Base-by-base conservation (phyloP, 2,113 vertebrate genomes). In the Morone saxatilis region DNA sequence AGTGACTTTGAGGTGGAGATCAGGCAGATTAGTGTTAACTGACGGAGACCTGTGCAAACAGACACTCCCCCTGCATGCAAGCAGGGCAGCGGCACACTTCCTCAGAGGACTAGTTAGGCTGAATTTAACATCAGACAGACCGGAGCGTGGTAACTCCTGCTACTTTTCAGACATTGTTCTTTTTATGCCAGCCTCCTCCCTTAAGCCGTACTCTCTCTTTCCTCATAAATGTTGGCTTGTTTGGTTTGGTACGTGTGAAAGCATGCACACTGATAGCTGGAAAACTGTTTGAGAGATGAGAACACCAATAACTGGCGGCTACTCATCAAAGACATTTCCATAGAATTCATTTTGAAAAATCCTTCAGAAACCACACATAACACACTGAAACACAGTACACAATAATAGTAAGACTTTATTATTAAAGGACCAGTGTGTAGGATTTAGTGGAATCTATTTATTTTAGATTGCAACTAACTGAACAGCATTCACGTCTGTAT, bases 1-100 rank as follows among this genome's bases (percentile, higher is more conserved):
- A 92, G 85, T 77, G 89, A 94, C 93, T 95, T 91, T 93, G 93
- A 93, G 90, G 88, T 90, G 88, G 88, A 94, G 93, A 93, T 94
- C 91, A 93, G 92, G 90, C 91, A 94, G 93, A 93, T 93, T 93
- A 93, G 86, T 83, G 90, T 89, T 90, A 92, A 91, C 88, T 91
- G 87, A 92, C 85, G 88, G 71, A 89, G 87, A 93, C 93, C 89
- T 92, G 91, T 89, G 92, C 93, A 91, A 93, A 92, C 86, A 91
- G 91, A 90, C 91, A 86, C 89, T 85, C 91, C 91, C 89, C 88
- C 78, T 73, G n/a, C 82, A 88, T 86, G 83, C 80, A 81, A 85
- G 83, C 71, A 59, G 83, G 71, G 66, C 76, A 86, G 79, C 57
- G 25, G 40, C 62, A 5, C 86, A 85, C 88, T 94, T 93, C 89